Conservation (phyloP, 2,888 invertebrate species). For the Cotesia congregata region DNA sequence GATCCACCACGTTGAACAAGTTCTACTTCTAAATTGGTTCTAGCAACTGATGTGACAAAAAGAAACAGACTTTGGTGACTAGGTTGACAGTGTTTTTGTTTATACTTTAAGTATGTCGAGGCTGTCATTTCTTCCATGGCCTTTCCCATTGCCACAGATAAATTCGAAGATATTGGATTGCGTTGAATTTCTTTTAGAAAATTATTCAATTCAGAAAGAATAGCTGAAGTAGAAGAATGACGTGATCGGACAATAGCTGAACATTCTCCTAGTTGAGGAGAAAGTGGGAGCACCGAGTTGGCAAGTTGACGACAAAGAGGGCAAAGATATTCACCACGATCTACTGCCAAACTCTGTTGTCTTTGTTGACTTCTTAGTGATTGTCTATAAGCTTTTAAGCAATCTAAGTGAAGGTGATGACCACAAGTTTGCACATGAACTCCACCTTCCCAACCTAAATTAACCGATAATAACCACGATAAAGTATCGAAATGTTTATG, state of each 20-base stretch:
- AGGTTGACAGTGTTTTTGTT: conserved; percentile 78
- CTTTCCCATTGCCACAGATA: conserved; percentile 90
- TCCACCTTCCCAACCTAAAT: conserved; percentile 91
- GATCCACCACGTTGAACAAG: conserved; percentile 90
- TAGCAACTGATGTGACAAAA: conserved; percentile 89
- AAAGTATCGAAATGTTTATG: conserved; percentile 82
- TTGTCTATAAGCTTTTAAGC: conserved; percentile 91
- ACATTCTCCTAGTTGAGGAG: conserved; percentile 79
- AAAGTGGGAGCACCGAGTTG: conserved; percentile 89
- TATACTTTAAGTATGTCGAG: conserved; percentile 85
- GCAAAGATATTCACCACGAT: conserved; percentile 92
- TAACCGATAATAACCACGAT: conserved; percentile 85
- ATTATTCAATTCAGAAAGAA: conserved; percentile 72
- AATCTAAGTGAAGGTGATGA: conserved; percentile 95
- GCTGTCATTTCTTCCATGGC: conserved; percentile 96
- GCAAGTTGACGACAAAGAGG: conserved; percentile 94
- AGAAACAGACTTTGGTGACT: conserved; percentile 84
- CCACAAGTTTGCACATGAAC: conserved; percentile 96
- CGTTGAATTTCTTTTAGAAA: conserved; percentile 79
- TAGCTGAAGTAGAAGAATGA: conserved; percentile 71
- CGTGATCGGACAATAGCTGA: conserved; percentile 77
- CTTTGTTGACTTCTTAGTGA: conserved; percentile 86
- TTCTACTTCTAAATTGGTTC: conserved; percentile 94
- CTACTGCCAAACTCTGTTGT: conserved; percentile 80
- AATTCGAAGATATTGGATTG: conserved; percentile 77